These are phyloP conservation scores for Probosciger aterrimus DNA, from an alignment of 2,113 vertebrate genomes.

Conservation along the genomic window DNA sequence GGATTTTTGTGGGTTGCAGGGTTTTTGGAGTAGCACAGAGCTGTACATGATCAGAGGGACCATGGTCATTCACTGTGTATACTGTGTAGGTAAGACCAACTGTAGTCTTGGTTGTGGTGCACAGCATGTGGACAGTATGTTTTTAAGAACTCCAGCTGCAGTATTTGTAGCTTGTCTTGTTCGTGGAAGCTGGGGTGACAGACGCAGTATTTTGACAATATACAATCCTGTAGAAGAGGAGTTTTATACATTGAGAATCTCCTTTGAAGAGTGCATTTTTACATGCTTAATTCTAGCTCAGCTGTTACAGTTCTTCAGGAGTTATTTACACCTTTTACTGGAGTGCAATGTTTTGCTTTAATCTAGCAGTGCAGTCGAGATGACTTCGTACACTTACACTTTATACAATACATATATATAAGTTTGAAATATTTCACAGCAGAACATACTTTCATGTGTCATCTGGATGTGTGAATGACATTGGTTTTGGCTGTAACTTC, in stretches of 20 bases:
- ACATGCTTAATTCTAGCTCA: neutral
- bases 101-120: neutral
- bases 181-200: neutral
- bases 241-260: neutral
- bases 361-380: neutral
- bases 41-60: neutral
- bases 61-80: rapidly evolving
- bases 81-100: neutral
- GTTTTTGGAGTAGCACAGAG: neutral
- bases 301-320: neutral
- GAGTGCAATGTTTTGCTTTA: neutral
- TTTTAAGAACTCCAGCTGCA: neutral
- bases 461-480: neutral
- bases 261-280: neutral
- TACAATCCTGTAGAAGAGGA: neutral
- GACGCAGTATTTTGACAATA: neutral
- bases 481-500: neutral
- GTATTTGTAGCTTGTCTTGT: neutral
- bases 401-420: neutral
- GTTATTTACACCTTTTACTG: neutral
- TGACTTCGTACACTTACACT: neutral
- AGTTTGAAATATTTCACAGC: neutral
- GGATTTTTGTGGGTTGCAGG: neutral
- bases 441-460: neutral
- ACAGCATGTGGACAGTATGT: no score